Percentiles rank a stretch among this genome's conserved stretches.
These are phyloP conservation scores for Ceratoteleas bidentatus DNA, from an alignment of 1,140 invertebrate species.

Conservation along the genomic window DNA sequence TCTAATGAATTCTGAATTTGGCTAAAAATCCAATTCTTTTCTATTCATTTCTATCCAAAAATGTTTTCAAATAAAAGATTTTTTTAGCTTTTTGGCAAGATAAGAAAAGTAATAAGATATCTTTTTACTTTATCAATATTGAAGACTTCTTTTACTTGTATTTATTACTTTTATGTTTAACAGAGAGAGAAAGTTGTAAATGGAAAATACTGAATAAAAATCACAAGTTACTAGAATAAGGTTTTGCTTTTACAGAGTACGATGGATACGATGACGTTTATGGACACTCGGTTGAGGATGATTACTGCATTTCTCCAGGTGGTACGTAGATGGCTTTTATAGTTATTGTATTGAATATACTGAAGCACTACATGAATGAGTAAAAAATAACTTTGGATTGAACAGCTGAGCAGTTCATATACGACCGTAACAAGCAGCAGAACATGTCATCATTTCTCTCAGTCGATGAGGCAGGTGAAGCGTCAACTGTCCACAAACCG, in stretches of 20 bases:
- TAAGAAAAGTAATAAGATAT: no score
- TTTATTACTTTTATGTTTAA: background rate
- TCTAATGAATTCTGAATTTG: no score
- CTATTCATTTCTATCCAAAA: no score
- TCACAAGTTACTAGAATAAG: background rate
- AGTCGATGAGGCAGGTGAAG: constrained; percentile 83
- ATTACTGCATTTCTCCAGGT: constrained; percentile 93
- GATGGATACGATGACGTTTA: constrained; percentile 95
- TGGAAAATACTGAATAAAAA: background rate
- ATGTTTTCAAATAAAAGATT: no score
- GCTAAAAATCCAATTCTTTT: no score
- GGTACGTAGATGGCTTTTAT: constrained; percentile 82
- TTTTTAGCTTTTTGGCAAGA: no score
- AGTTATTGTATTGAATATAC: background rate
- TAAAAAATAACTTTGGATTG: background rate
- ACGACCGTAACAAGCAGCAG: constrained; percentile 87
- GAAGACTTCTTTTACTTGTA: no score
- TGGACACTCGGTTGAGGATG: constrained; percentile 95
- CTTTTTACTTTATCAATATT: no score
- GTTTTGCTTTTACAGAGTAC: constrained; percentile 85
- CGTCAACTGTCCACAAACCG: constrained; percentile 79
- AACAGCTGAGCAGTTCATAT: constrained; percentile 89
- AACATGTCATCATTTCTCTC: constrained; percentile 88
- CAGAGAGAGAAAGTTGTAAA: background rate
- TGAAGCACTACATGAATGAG: background rate